Percentiles rank a stretch among this genome's conserved stretches.
Conservation (phyloP, 2,113 vertebrate genomes). For the Dromiciops gliroides region DNA sequence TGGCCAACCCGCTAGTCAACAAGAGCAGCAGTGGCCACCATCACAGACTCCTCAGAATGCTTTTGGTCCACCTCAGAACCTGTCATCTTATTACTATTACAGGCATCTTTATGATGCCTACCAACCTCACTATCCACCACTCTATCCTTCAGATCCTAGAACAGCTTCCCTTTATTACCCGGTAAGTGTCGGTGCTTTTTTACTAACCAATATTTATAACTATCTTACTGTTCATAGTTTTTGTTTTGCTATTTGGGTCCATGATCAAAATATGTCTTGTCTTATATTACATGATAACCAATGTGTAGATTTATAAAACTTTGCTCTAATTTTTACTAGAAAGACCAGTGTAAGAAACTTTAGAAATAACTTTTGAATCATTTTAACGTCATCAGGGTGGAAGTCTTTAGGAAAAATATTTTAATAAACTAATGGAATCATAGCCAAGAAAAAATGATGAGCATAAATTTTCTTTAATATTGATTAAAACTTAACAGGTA, state of each 20-base stretch:
- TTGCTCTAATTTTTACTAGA: background rate
- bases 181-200: slow-evolving; percentile 79
- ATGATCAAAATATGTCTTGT: background rate
- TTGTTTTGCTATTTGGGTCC: background rate
- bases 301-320: no score
- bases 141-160: slow-evolving; percentile 88
- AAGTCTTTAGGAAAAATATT: background rate
- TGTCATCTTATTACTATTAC: slow-evolving; percentile 81
- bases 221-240: background rate
- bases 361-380: background rate
- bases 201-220: background rate
- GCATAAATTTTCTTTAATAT: accelerated
- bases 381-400: background rate
- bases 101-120: slow-evolving; percentile 87
- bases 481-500: no score
- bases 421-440: accelerated
- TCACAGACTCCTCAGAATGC: slow-evolving; percentile 85
- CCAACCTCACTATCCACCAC: slow-evolving; percentile 82
- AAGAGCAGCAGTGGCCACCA: slow-evolving; percentile 86
- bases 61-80: slow-evolving; percentile 82
- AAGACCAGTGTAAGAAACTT: accelerated
- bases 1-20: slow-evolving; percentile 34
- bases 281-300: background rate
- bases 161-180: slow-evolving; percentile 89
- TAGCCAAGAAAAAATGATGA: background rate